Percentiles rank a stretch among this genome's conserved stretches.
phyloP scores from a whole-genome alignment of 2,888 invertebrate species.

The Hirtodrosophila trivittata region DNA sequence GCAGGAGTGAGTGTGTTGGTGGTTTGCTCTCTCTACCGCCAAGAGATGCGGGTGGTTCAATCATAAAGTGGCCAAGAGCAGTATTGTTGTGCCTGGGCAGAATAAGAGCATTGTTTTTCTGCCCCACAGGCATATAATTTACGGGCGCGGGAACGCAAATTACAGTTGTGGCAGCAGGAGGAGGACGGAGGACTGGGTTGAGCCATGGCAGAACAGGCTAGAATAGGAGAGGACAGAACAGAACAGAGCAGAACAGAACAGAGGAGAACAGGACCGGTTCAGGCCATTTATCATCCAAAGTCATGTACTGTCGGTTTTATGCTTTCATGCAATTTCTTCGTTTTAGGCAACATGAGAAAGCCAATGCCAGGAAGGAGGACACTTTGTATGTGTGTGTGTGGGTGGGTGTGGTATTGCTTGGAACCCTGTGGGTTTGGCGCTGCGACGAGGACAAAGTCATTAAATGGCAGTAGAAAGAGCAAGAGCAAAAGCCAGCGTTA shows the following conservation, averaged over 20 bases:
- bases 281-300: constrained; percentile 78
- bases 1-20: background rate
- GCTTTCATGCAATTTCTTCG: constrained; percentile 75
- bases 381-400: background rate
- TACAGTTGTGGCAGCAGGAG: constrained; percentile 47
- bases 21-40: no score
- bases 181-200: background rate
- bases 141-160: constrained; percentile 65
- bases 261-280: constrained; percentile 36
- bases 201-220: background rate
- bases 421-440: constrained; percentile 25
- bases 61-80: constrained; percentile 68
- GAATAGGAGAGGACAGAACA: background rate
- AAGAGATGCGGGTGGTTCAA: constrained; percentile 50
- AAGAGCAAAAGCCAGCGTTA: constrained; percentile 74
- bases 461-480: constrained; percentile 57
- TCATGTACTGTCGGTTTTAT: constrained; percentile 79
- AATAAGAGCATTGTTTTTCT: constrained; percentile 49
- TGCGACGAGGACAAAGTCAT: constrained; percentile 73
- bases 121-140: constrained; percentile 65
- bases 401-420: constrained; percentile 14
- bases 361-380: constrained; percentile 25
- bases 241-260: background rate
- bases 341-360: constrained; percentile 73
- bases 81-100: constrained; percentile 20